A percentile compares a stretch with the other conserved stretches of the same genome.
Evolutionary conservation across 2,888 invertebrate genomes (phyloP).

Genomic region (Sphaerophoria taeniata): DNA sequence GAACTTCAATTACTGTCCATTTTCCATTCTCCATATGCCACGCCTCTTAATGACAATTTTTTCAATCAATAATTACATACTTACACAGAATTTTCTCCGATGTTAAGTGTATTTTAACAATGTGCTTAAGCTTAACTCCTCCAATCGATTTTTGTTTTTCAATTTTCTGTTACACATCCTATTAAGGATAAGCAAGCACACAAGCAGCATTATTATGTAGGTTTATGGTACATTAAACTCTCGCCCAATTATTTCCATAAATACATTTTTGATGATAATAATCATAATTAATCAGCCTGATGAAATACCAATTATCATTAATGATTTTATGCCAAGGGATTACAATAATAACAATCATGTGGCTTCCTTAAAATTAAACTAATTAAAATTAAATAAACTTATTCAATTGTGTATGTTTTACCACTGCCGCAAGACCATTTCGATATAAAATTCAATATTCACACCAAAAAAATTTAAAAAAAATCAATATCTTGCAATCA

Average conservation of each 20-base stretch:
- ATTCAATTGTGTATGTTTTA: not conserved
- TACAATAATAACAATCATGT: conserved; percentile 22
- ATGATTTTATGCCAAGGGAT: conserved; percentile 21
- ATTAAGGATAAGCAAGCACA: not conserved
- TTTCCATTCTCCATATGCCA: too few relatives aligned
- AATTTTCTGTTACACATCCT: not conserved
- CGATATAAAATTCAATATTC: conserved; percentile 13
- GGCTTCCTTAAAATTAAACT: conserved; percentile 32
- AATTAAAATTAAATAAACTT: conserved; percentile 22
- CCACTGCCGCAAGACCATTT: not conserved
- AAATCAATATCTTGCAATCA: conserved; percentile 65
- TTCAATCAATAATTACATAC: too few relatives aligned
- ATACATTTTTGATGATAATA: not conserved
- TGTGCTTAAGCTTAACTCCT: too few relatives aligned
- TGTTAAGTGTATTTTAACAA: too few relatives aligned
- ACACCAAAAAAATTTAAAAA: conserved; percentile 2
- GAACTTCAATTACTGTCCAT: too few relatives aligned
- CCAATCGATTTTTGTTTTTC: too few relatives aligned
- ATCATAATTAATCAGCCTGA: not conserved
- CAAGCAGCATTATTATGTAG: not conserved
- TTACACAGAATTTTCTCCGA: too few relatives aligned
- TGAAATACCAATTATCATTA: conserved; percentile 20
- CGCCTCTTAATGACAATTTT: too few relatives aligned
- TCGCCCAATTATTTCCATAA: conserved; percentile 15
- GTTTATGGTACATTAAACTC: not conserved